Base-by-base conservation (phyloP, 1,140 invertebrate species). In the Caenorhabditis remanei region DNA sequence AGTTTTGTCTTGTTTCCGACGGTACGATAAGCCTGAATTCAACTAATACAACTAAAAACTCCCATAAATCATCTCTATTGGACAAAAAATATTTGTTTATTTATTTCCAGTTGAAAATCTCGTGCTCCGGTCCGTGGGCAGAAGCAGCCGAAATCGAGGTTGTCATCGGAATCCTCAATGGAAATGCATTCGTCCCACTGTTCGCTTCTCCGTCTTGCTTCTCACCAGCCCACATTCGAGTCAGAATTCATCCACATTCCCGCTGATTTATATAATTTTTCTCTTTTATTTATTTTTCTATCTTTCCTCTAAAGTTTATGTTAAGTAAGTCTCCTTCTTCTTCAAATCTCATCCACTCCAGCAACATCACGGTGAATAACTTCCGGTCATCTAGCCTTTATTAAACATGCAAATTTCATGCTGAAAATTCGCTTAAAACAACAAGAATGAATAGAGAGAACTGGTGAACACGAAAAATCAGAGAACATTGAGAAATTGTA, bases 221-320 rank as follows among this genome's bases (percentile, higher is more conserved):
- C 71, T 50, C 71, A 21, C 46, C 71, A 19, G 71, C 71, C 6
- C 71, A 79, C 41, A 41, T 79, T 16, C 43, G 71, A 21, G 71
- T 79, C 11, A 14, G 46, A 50, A 79, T 79, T 79, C 71, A 79
- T 79, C 71, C 71, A 24, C 71, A 79, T 24, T 21, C 71, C n/a
- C 71, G 71, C 13, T 79, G 40, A 79, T 79, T 24, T 21, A 40
- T 67, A 32, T 67, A 14, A 32, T 32, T 32, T 32, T 32, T 32
- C 32, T 32, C 32, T 32, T 32, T 32, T 21, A 14, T 67, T 41
- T 67, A 6, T 67, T 41, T 67, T 41, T 41, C 32, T 53, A 11
- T 6, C 16, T 53, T 53, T 11, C 50, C 50, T 53, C 9, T 53
- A 53, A 53, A 50, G 32, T 32, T 32, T 32, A 32, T 32, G 2